Conservation (phyloP, 2,113 vertebrate genomes). For the Crotalus viridis region DNA sequence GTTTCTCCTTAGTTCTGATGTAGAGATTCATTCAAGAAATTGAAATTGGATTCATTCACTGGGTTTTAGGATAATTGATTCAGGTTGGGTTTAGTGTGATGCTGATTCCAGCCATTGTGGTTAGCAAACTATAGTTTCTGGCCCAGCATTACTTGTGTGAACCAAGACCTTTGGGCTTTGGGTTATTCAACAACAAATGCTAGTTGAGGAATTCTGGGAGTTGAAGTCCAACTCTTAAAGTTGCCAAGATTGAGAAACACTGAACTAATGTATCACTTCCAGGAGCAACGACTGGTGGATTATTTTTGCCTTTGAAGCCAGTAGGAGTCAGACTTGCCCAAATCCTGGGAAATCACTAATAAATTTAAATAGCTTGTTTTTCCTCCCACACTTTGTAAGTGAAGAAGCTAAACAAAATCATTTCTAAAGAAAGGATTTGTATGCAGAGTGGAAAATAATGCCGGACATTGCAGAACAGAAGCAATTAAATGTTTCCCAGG, state of each 20-base stretch:
- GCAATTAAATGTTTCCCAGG: background rate
- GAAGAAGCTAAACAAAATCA: background rate
- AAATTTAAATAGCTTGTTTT: background rate
- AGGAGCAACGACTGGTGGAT: background rate
- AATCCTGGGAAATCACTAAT: background rate
- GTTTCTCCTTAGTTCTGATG: too few relatives aligned
- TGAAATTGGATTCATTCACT: background rate
- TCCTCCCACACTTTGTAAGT: background rate
- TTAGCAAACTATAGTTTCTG: background rate
- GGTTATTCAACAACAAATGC: background rate
- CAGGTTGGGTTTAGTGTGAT: background rate
- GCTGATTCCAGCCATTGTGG: background rate
- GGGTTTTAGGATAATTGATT: background rate
- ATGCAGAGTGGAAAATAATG: background rate
- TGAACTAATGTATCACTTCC: background rate
- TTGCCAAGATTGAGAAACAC: background rate
- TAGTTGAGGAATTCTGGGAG: background rate
- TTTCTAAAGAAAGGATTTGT: background rate
- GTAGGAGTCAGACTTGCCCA: background rate
- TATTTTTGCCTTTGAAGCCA: background rate
- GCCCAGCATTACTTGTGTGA: background rate
- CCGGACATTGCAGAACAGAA: too few relatives aligned
- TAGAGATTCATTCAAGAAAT: background rate
- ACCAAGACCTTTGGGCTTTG: background rate
- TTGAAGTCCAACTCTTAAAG: background rate